Evolutionary conservation across 2,113 vertebrate species (phyloP), one percentile per base, ranked within the genome.

Genomic region (Nansenia antarctica): DNA sequence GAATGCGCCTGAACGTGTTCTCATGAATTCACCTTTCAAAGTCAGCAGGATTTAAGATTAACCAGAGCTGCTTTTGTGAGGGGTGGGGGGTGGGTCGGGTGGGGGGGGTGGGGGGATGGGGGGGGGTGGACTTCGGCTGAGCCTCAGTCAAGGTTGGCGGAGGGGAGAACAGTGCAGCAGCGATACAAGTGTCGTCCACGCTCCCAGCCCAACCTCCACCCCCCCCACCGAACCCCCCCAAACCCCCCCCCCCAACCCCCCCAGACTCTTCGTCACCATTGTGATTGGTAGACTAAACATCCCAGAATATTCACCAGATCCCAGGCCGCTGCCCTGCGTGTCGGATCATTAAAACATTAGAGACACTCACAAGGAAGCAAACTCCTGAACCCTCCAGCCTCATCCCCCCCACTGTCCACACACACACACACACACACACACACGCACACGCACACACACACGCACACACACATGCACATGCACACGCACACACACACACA

Each of bases 281-380:
- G 66, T 95, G 96, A 96, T 95, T 86, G 86, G 93, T 95, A 97
- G 95, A 97, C 96, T 97, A 96, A 98, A 97, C 96, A 97, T 89
- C 84, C 5, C 18, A 64, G 89, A 93, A 85, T 80, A 86, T 78
- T 88, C 85, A 83, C 85, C 91, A 89, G 90, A 86, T 77, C 86
- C 86, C 75, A 74, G 8, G 45, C 45, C 45, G 3, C 45, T 49
- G n/a, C 2, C 15, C 45, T 49, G n/a, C 2, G 5, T 8, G 5
- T n/a, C 9, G 45, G 74, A 65, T 86, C 86, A 85, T 90, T 86
- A 85, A 73, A 85, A 85, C 82, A 86, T 79, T 69, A n/a, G 80
- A 73, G 79, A 76, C 81, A 68, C 76, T 76, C 67, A 77, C 73
- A 77, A 72, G 78, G 78, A 85, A 79, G 69, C 78, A 76, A 83